These are phyloP conservation scores for Cirrhinus mrigala DNA, from an alignment of 2,797 vertebrate genomes.

Conservation along the genomic window DNA sequence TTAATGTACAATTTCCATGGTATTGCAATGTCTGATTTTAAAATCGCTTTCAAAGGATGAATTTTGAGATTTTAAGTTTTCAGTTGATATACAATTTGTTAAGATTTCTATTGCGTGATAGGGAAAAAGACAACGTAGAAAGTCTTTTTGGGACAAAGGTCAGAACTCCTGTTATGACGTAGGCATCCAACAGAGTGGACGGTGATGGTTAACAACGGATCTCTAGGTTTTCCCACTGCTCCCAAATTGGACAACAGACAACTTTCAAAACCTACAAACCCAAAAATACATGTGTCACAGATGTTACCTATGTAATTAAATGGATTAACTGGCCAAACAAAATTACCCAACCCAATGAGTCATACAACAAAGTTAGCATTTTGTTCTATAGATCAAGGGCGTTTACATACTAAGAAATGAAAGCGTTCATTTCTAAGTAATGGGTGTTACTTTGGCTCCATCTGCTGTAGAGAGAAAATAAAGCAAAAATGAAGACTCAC, in stretches of 20 bases:
- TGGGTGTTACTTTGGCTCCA: constrained; percentile 29
- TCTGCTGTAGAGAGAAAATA: background rate
- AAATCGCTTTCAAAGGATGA: no score
- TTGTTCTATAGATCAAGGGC: background rate
- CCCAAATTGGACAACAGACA: background rate
- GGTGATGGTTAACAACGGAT: background rate
- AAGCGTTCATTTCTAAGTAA: background rate
- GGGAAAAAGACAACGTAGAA: no score
- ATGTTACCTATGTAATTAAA: background rate
- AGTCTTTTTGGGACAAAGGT: no score
- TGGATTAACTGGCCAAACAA: background rate
- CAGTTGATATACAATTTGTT: no score
- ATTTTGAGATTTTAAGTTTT: no score
- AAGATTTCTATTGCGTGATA: no score
- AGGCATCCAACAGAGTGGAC: no score
- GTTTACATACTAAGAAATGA: background rate
- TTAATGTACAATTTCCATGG: no score
- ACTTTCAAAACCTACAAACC: background rate
- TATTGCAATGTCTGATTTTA: no score
- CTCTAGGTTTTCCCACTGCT: background rate
- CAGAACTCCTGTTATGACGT: no score
- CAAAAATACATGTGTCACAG: background rate
- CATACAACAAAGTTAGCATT: background rate
- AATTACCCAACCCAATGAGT: background rate
- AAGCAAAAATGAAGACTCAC: background rate